Conservation (phyloP, 2,888 invertebrate genomes). For the Drosophila anomelani region DNA sequence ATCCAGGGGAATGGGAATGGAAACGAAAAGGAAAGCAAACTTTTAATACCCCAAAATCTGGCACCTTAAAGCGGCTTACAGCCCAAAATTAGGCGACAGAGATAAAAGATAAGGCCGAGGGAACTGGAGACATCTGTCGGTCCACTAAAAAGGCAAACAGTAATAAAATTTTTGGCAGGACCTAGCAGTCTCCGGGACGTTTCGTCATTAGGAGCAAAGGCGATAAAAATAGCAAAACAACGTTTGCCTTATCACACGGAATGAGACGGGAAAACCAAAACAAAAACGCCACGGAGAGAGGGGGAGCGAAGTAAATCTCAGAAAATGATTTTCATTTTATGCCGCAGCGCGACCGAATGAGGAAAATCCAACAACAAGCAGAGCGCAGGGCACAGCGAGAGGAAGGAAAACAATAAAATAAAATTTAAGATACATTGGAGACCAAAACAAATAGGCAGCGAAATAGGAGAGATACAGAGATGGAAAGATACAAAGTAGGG, state of each 20-base stretch:
- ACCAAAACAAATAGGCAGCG: conserved; percentile 79
- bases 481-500: conserved; percentile 58
- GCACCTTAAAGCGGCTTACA: conserved; percentile 76
- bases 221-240: conserved; percentile 65
- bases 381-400: conserved; percentile 34
- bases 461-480: conserved; percentile 69
- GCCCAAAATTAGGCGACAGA: conserved; percentile 63
- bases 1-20: conserved; percentile 30
- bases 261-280: conserved; percentile 33
- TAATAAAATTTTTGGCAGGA: conserved; percentile 50
- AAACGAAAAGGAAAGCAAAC: conserved; percentile 9
- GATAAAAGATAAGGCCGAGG: conserved; percentile 49
- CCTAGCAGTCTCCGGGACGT: conserved; percentile 49
- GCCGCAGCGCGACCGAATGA: conserved; percentile 31
- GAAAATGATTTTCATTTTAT: conserved; percentile 73
- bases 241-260: conserved; percentile 43
- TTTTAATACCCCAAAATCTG: conserved; percentile 70
- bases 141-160: conserved; percentile 72
- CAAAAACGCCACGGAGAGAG: conserved; percentile 9
- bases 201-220: conserved; percentile 64
- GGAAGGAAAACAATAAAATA: conserved; percentile 76
- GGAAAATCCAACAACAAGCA: conserved; percentile 27
- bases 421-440: conserved; percentile 81
- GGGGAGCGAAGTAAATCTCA: conserved; percentile 29
- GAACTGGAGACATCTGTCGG: conserved; percentile 63